A percentile compares a stretch with the other conserved stretches of the same genome.
Conservation (phyloP, 2,113 vertebrate genomes). For the Pyxicephalus adspersus region DNA sequence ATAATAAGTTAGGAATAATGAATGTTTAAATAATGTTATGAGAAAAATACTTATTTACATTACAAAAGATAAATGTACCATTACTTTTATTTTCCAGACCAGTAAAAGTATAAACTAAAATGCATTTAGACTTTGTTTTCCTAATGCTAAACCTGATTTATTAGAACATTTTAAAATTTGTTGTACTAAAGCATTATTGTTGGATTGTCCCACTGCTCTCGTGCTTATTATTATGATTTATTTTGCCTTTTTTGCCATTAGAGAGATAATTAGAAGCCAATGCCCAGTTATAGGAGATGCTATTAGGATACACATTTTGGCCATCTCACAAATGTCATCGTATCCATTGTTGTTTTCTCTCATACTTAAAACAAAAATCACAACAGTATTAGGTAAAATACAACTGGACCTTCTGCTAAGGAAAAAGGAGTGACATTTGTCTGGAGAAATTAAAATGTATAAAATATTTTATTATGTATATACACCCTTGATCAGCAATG, state of each 20-base stretch:
- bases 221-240: constrained; percentile 34
- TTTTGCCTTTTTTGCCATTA: constrained; percentile 20
- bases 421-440: neutral
- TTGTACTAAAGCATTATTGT: neutral
- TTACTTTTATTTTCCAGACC: neutral
- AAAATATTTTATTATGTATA: no score
- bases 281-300: neutral
- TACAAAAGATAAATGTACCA: no score
- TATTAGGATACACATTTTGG: constrained; percentile 29
- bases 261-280: constrained; percentile 11
- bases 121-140: neutral
- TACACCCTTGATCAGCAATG: no score
- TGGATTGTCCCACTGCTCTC: neutral
- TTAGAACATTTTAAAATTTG: neutral
- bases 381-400: neutral
- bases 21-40: no score
- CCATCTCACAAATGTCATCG: neutral
- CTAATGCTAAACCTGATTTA: neutral
- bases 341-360: neutral
- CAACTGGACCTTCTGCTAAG: neutral
- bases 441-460: no score
- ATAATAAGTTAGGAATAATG: no score
- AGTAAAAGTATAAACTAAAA: neutral
- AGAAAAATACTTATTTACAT: no score
- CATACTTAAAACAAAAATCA: neutral